These are phyloP conservation scores for Cetoscarus ocellatus DNA, from an alignment of 2,797 vertebrate genomes.

Conservation along the genomic window DNA sequence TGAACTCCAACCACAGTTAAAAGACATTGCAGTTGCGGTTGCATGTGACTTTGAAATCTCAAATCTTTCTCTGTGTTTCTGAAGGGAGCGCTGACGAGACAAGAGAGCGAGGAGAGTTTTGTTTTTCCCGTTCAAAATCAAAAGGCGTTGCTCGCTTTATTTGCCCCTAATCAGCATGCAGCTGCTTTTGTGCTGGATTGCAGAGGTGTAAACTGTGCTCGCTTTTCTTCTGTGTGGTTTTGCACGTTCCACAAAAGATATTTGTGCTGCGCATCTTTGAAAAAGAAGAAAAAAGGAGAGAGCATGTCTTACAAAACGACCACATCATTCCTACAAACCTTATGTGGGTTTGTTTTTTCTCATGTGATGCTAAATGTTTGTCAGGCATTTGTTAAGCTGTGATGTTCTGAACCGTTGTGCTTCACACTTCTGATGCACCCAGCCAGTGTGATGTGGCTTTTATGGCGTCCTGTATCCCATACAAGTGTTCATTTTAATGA, in stretches of 20 bases:
- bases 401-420: conserved; percentile 55
- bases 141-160: conserved; percentile 71
- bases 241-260: conserved; percentile 54
- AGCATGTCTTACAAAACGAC: conserved; percentile 59
- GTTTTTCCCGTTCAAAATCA: conserved; percentile 79
- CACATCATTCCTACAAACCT: conserved; percentile 63
- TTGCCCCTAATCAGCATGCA: conserved; percentile 81
- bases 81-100: conserved; percentile 74
- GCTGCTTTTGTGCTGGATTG: conserved; percentile 78
- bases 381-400: conserved; percentile 61
- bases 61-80: conserved; percentile 65
- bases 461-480: conserved; percentile 28
- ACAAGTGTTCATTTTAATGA: too few species aligned
- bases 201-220: conserved; percentile 76
- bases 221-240: conserved; percentile 47
- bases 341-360: conserved; percentile 49
- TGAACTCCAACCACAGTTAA: conserved; percentile 81
- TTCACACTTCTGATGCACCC: conserved; percentile 33
- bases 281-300: conserved; percentile 42
- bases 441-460: conserved; percentile 38
- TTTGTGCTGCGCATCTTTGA: conserved; percentile 54
- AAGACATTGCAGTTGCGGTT: conserved; percentile 73
- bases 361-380: conserved; percentile 69
- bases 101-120: conserved; percentile 72
- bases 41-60: conserved; percentile 80